Evolutionary conservation across 2,888 invertebrate species (phyloP).

Genomic region (Piscicola geometra): DNA sequence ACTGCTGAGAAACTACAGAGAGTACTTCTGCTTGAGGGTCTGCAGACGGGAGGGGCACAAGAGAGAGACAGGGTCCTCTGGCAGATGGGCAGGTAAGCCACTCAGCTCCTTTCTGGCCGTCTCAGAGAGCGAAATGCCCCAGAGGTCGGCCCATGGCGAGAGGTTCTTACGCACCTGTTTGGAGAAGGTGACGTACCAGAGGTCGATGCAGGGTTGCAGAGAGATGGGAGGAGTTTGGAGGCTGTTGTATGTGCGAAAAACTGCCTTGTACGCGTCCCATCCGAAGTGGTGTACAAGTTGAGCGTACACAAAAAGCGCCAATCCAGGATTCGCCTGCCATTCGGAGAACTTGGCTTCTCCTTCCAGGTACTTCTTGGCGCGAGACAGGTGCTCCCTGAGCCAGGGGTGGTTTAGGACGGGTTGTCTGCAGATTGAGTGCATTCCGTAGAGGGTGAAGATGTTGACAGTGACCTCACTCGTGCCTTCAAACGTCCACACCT

Average conservation of each 20-base stretch:
- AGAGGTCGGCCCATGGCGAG: slow-evolving; percentile 42
- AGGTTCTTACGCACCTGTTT: slow-evolving; percentile 37
- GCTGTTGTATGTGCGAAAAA: slow-evolving; percentile 36
- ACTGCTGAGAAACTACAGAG: too few relatives aligned
- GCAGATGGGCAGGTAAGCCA: not conserved
- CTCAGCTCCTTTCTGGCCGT: slow-evolving; percentile 14
- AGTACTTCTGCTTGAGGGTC: not conserved
- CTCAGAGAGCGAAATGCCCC: slow-evolving; percentile 43
- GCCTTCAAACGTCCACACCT: slow-evolving; percentile 45
- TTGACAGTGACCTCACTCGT: slow-evolving; percentile 44
- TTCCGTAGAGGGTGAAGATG: slow-evolving; percentile 45
- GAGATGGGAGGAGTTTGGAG: slow-evolving; percentile 16
- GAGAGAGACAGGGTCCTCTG: not conserved
- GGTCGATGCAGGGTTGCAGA: slow-evolving; percentile 43
- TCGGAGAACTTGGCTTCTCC: slow-evolving; percentile 38
- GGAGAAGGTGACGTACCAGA: slow-evolving; percentile 44
- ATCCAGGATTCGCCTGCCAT: slow-evolving; percentile 41
- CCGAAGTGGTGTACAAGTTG: slow-evolving; percentile 44
- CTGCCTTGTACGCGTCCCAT: slow-evolving; percentile 43
- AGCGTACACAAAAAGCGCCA: slow-evolving; percentile 44
- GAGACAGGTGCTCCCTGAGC: slow-evolving; percentile 36
- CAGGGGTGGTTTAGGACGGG: slow-evolving; percentile 42
- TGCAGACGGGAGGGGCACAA: not conserved
- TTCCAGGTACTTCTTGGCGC: slow-evolving; percentile 40
- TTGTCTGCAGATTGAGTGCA: slow-evolving; percentile 39